These are phyloP conservation scores for Salarias fasciatus DNA, from an alignment of 2,797 vertebrate species.

Conservation along the genomic window DNA sequence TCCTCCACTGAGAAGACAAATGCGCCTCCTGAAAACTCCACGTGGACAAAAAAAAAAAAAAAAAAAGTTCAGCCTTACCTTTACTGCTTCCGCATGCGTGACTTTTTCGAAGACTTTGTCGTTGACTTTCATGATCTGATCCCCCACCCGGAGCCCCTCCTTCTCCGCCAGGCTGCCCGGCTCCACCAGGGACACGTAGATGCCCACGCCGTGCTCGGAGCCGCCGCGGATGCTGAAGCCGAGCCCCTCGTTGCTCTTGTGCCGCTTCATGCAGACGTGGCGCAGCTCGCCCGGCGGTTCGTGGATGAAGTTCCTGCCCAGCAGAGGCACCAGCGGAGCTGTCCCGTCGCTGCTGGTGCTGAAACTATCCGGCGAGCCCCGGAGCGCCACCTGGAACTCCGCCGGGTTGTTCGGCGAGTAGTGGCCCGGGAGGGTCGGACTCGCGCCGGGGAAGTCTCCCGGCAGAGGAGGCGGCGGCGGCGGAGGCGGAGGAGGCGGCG, in stretches of 20 bases:
- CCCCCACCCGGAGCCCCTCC: constrained; percentile 92
- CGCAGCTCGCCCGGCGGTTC: constrained; percentile 87
- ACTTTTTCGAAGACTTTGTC: constrained; percentile 92
- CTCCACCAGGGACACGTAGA: constrained; percentile 97
- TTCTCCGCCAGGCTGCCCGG: constrained; percentile 95
- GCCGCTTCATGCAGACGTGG: constrained; percentile 89
- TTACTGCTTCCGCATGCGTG: constrained; percentile 94
- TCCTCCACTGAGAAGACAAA: not conserved
- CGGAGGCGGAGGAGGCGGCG: no score
- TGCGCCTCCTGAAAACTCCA: not conserved
- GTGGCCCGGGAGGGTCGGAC: constrained; percentile 65
- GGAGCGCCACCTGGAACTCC: constrained; percentile 73
- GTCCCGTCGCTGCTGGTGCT: constrained; percentile 84
- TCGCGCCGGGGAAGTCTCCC: constrained; percentile 56
- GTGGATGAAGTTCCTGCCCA: constrained; percentile 82
- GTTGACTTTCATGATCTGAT: constrained; percentile 96
- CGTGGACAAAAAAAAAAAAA: not conserved
- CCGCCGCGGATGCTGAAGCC: constrained; percentile 98
- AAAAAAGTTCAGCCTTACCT: constrained; percentile 78
- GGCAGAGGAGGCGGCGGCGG: not conserved
- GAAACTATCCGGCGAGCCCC: constrained; percentile 81
- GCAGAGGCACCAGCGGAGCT: constrained; percentile 80
- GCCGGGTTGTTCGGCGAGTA: constrained; percentile 60
- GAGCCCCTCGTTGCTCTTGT: constrained; percentile 93
- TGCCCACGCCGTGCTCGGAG: constrained; percentile 96